Percentiles rank a stretch among this genome's conserved stretches.
These are phyloP conservation scores for Lysandra coridon DNA, from an alignment of 2,888 invertebrate genomes.

Conservation along the genomic window DNA sequence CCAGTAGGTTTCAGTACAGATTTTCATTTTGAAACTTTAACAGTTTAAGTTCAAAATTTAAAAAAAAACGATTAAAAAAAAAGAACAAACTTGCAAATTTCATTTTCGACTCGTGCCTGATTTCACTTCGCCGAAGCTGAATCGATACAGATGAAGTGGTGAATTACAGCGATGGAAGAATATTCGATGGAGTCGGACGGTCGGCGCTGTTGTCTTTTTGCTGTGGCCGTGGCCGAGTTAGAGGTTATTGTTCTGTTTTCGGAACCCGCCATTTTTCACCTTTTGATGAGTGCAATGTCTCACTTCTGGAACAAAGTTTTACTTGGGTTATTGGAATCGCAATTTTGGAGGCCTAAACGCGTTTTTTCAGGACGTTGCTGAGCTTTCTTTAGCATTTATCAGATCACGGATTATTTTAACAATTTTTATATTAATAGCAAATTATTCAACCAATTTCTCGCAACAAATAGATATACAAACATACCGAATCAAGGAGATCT, in stretches of 20 bases:
- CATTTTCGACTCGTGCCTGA: conserved; percentile 31
- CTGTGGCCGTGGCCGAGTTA: conserved; percentile 76
- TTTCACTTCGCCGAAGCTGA: conserved; percentile 44
- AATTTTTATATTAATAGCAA: too few species aligned
- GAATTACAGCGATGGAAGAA: conserved; percentile 55
- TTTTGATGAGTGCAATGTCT: conserved; percentile 44
- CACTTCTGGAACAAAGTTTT: conserved; percentile 43
- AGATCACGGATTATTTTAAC: too few species aligned
- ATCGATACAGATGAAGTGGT: conserved; percentile 51
- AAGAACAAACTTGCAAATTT: conserved; percentile 23
- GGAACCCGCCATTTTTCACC: conserved; percentile 64
- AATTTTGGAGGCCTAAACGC: neutral
- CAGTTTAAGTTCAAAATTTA: neutral
- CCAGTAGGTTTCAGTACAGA: neutral
- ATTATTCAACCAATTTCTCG: too few species aligned
- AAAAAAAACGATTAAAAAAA: neutral
- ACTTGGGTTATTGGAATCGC: conserved; percentile 13
- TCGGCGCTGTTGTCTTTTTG: conserved; percentile 67
- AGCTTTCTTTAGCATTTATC: too few species aligned
- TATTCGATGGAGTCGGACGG: conserved; percentile 51
- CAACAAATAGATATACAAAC: too few species aligned
- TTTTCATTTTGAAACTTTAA: neutral
- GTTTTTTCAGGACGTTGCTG: neutral
- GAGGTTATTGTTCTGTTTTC: conserved; percentile 75
- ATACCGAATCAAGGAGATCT: too few species aligned